Base-by-base conservation (phyloP, 2,888 invertebrate species). In the Chymomyza amoena region DNA sequence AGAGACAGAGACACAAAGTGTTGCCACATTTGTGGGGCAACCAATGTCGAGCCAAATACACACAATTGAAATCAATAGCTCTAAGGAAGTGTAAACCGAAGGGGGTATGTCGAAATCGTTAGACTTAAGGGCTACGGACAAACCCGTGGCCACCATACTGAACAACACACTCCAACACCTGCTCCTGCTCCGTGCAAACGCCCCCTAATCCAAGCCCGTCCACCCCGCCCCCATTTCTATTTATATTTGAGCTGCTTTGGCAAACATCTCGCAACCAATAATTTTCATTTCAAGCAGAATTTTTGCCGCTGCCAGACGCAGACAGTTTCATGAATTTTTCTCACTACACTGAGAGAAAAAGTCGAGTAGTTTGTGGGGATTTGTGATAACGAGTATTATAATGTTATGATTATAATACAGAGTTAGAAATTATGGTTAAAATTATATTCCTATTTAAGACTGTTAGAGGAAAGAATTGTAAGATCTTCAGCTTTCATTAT, bases 21-120 rank as follows among this genome's bases (percentile, higher is more conserved):
- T 16, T 65, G 36, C 28, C 9, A 52, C 56, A 56, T 25, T 6
- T 18, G 20, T 54, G 57, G 57, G 52, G 16, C n/a, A n/a, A 56
- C 56, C 32, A n/a, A 32, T 32, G 39, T 13, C 39, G 39, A 15
- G 39, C 39, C 39, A 45, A 45, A 51, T 51, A n/a, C 51, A 72
- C 87, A 84, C 84, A 85, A 85, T 81, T 87, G 83, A 85, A 87
- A 87, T 85, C 87, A 79, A 85, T 85, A 76, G 74, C 69, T 62
- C 32, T 7, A 32, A 32, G 67, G 63, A 66, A 68, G 65, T 64
- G 63, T 57, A 79, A 84, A 84, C 39, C 39, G 25, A n/a, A 18
- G 2, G 10, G 57, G 20, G 15, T 32, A 32, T 32, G 16, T 18
- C 25, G 15, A 57, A 57, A 76, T 65, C 70, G 71, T 78, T 85